Percentiles rank a stretch among this genome's conserved stretches.
These are phyloP conservation scores for Formica aserva DNA, from an alignment of 2,888 invertebrate genomes.

Conservation along the genomic window DNA sequence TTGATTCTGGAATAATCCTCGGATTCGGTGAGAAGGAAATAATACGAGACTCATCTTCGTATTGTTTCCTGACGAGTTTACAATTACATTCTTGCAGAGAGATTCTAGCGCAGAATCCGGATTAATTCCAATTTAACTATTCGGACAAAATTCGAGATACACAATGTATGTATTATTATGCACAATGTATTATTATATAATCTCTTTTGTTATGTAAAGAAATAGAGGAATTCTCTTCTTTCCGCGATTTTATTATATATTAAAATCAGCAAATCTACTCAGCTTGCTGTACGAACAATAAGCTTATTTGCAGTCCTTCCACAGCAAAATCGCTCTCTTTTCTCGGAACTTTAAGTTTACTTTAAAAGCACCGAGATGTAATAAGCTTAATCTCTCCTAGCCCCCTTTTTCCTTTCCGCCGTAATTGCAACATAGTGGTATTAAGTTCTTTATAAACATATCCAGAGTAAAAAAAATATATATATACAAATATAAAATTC, in stretches of 20 bases:
- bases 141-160: background rate
- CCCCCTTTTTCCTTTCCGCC: background rate
- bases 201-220: background rate
- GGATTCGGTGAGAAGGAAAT: background rate
- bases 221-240: background rate
- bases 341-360: background rate
- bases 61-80: background rate
- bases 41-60: background rate
- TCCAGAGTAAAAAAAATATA: background rate
- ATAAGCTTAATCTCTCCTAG: background rate
- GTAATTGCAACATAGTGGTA: background rate
- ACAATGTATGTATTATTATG: background rate
- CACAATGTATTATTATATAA: background rate
- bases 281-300: background rate
- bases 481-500: background rate
- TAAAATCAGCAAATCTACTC: background rate
- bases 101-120: background rate
- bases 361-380: background rate
- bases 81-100: background rate
- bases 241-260: background rate
- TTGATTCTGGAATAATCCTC: background rate
- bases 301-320: background rate
- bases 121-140: constrained; percentile 4
- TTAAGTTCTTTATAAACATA: background rate
- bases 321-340: background rate